Evolutionary conservation across 2,113 vertebrate species (phyloP).

Genomic region (Hiodon tergisus): DNA sequence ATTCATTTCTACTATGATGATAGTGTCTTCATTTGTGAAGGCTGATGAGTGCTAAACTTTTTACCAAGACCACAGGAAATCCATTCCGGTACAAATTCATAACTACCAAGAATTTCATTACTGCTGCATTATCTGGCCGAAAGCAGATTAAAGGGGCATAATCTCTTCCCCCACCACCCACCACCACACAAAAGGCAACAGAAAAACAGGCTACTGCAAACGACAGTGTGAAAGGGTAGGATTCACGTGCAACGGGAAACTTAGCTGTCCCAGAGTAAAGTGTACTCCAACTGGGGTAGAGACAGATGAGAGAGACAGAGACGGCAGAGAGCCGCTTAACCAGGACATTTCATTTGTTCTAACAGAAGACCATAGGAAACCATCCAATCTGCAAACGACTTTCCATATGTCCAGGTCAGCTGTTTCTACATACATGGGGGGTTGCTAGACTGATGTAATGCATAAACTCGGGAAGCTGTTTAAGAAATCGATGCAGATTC

Average conservation of each 20-base stretch:
- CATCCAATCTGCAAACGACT: conserved; percentile 19
- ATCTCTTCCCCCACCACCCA: conserved; percentile 43
- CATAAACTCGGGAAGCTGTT: conserved; percentile 41
- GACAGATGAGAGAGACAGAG: conserved; percentile 1
- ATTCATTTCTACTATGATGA: no score
- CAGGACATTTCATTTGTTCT: conserved; percentile 35
- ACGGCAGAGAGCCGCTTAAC: not conserved
- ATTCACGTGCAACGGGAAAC: conserved; percentile 29
- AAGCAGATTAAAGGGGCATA: conserved; percentile 55
- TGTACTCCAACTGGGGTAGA: not conserved
- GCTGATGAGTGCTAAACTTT: not conserved
- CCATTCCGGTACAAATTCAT: conserved; percentile 36
- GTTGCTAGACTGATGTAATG: conserved; percentile 46
- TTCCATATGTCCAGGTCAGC: conserved; percentile 41
- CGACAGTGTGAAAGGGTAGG: conserved; percentile 35
- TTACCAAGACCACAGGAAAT: conserved; percentile 5
- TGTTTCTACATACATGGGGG: conserved; percentile 34
- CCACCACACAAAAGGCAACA: conserved; percentile 36
- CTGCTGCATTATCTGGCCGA: conserved; percentile 53
- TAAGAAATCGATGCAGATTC: conserved; percentile 47
- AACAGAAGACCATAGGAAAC: conserved; percentile 22
- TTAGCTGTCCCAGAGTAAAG: not conserved
- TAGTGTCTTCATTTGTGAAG: no score
- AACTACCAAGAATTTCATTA: conserved; percentile 48
- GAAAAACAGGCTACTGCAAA: conserved; percentile 26